Evolutionary conservation across 2,888 invertebrate genomes (phyloP).

Genomic region (Anthophora plumipes): DNA sequence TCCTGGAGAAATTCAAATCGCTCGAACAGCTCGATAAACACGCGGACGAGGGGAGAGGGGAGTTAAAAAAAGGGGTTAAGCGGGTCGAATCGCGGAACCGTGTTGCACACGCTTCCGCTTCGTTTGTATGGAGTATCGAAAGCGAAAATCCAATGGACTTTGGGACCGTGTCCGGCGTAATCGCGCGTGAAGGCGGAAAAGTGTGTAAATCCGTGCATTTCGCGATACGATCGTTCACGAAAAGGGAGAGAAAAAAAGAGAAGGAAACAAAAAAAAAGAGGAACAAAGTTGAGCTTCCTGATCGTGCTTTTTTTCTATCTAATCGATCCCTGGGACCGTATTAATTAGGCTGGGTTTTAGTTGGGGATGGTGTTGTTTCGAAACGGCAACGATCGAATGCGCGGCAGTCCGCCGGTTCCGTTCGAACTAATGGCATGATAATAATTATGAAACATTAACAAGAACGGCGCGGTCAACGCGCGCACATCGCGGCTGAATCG

Average conservation of each 20-base stretch:
- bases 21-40: neutral
- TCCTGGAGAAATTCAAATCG: slow-evolving; percentile 28
- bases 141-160: slow-evolving; percentile 16
- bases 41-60: no score
- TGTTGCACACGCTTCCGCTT: slow-evolving; percentile 15
- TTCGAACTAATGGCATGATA: slow-evolving; percentile 64
- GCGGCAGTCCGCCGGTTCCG: slow-evolving; percentile 41
- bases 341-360: slow-evolving; percentile 62
- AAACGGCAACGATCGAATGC: slow-evolving; percentile 56
- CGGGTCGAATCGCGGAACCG: slow-evolving; percentile 9
- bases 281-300: neutral
- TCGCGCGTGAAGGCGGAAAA: slow-evolving; percentile 28
- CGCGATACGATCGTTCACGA: no score
- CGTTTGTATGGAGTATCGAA: neutral
- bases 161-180: slow-evolving; percentile 26
- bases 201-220: neutral
- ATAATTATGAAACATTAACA: slow-evolving; percentile 69
- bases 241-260: no score
- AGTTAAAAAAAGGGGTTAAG: neutral
- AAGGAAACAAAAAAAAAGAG: no score
- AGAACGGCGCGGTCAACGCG: slow-evolving; percentile 55
- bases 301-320: slow-evolving; percentile 19
- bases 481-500: slow-evolving; percentile 48
- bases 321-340: slow-evolving; percentile 43
- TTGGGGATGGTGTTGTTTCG: slow-evolving; percentile 36